phyloP scores from a whole-genome alignment of 2,113 vertebrate species.

The Drymodes brunneopygia region DNA sequence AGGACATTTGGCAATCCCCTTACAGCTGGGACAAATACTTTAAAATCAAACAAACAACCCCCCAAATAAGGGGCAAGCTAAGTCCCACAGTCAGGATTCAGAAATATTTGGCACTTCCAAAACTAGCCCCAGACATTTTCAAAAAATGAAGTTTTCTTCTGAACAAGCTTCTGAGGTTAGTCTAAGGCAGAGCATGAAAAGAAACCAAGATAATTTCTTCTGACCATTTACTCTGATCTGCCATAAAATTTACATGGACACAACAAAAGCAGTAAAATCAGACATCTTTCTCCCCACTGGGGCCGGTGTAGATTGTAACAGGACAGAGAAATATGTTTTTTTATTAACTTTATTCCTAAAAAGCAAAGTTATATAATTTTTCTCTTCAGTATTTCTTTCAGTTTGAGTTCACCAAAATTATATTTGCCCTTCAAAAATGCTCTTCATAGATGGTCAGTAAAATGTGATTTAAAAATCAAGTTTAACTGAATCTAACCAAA shows the following conservation, averaged over 20 bases:
- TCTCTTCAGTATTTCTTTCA: background rate
- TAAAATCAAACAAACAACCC: background rate
- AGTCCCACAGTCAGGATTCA: background rate
- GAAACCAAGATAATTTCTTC: background rate
- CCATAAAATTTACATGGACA: background rate
- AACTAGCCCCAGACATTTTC: background rate
- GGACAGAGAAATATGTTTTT: background rate
- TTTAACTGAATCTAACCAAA: background rate
- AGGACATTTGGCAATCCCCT: background rate
- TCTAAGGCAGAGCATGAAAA: background rate
- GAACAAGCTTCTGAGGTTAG: background rate
- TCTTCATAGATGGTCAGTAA: background rate
- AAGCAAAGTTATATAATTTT: background rate
- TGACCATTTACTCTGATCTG: background rate
- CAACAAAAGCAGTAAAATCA: background rate
- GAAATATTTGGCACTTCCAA: background rate
- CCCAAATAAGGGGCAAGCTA: background rate
- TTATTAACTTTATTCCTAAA: background rate
- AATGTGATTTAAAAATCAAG: background rate
- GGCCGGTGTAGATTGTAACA: background rate
- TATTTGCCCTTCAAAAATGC: background rate
- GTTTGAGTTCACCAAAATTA: background rate
- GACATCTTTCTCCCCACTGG: background rate
- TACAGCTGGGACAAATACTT: background rate
- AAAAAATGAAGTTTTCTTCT: background rate